Evolutionary conservation across 1,140 invertebrate genomes (phyloP), one percentile per base, ranked within the genome.

Genomic region (Lysiphlebus fabarum): DNA sequence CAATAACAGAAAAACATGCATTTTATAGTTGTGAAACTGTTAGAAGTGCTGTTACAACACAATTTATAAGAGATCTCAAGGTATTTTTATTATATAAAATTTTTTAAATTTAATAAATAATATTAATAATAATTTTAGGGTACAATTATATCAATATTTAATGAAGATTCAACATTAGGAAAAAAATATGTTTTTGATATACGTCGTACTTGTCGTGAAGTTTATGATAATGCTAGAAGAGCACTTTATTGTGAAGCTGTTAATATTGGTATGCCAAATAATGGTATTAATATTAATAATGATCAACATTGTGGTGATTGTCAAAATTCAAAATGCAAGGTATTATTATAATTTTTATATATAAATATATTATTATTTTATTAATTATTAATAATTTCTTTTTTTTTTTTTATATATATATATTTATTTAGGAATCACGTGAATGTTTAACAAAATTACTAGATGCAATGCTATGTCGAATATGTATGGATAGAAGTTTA

Each of bases 21-120:
- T 95, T 95, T 80, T 95, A 93, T 73, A 91, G 90, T 66, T 94
- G 92, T 78, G 92, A 94, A 72, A 93, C 92, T 0, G 91, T 95
- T 2, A 83, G 91, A 10, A 90, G 85, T 66, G 90, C 90, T 56
- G 92, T 95, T 33, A 92, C 90, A 5, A 86, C 90, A 47, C 92
- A 94, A 74, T 93, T 91, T 70, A 91, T 92, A 40, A 82, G 91
- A 57, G 92, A 94, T 79, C 81, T 95, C 56, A 94, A 94, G 83
- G 85, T 86, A 70, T 36, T 56, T 11, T 10, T 48, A 41, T 7
- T 37, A 5, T 34, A 26, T 26, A 26, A 26, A 26, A 1, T 1
- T 17, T 17, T 17, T 17, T 17, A 17, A n/a, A n/a, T n/a, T n/a
- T n/a, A n/a, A n/a, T n/a, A n/a, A n/a, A n/a, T n/a, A n/a, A n/a